Conservation (phyloP, 2,888 invertebrate species). For the Tetragonula carbonaria region DNA sequence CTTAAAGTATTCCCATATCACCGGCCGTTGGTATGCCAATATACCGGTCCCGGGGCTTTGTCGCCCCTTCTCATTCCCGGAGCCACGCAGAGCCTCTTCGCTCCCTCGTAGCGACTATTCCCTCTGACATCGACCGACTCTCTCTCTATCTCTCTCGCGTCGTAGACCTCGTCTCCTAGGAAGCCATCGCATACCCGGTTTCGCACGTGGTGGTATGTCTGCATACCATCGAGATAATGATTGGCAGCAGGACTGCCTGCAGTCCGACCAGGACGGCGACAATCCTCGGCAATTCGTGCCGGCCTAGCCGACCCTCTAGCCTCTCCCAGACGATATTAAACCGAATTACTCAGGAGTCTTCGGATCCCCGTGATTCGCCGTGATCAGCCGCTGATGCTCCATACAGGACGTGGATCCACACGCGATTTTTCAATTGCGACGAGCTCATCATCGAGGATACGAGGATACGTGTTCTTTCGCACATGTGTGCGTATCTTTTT, state of each 20-base stretch:
- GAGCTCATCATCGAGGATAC: no score
- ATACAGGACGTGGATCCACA: not conserved
- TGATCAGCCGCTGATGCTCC: not conserved
- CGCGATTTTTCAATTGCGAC: no score
- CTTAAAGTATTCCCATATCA: conserved; percentile 83
- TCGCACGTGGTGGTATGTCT: conserved; percentile 79
- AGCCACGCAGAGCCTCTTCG: conserved; percentile 46
- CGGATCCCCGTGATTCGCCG: conserved; percentile 9
- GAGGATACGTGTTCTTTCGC: no score
- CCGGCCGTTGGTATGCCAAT: conserved; percentile 82
- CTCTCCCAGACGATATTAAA: conserved; percentile 48
- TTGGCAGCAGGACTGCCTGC: conserved; percentile 69
- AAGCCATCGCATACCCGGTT: conserved; percentile 75
- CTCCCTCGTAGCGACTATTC: conserved; percentile 41
- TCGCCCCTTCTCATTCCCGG: conserved; percentile 75
- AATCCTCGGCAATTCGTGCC: conserved; percentile 51
- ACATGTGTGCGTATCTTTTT: no score
- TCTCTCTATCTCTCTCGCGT: not conserved
- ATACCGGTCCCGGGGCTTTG: conserved; percentile 77
- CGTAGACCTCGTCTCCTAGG: conserved; percentile 54
- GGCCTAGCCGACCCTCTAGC: not conserved
- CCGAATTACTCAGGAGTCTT: conserved; percentile 38
- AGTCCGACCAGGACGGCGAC: conserved; percentile 53
- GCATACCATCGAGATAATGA: conserved; percentile 79
- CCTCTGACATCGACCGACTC: conserved; percentile 51